Base-by-base conservation (phyloP, 2,797 vertebrate species). In the Muscicapa comitata region DNA sequence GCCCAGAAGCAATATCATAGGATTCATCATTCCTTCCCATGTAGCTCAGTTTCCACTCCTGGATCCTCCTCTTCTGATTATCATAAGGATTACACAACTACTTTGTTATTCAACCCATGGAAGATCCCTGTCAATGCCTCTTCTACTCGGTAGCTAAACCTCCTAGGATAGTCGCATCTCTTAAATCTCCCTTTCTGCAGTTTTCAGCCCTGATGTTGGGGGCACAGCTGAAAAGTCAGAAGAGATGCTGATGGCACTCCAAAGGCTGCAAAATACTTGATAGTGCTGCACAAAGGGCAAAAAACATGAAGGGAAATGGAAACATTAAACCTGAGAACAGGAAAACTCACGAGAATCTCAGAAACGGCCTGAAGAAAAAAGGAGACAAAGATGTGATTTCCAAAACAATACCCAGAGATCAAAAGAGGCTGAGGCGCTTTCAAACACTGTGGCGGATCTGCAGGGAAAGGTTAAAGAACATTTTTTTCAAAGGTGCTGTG, bases 261-360 rank as follows among this genome's bases (percentile, higher is more conserved):
- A 31, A 59, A 73, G 40, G n/a, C 73, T 86, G 74, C 62, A 73
- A 59, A 90, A 78, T 73, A 83, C 50, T 57, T 70, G 35, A 33
- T 83, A 43, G 15, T 55, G 68, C 71, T 93, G 28, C 47, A 38
- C 33, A n/a, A 35, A 50, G 43, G 54, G 38, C 67, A 51, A 72
- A 72, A 48, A 86, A 45, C 14, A 2, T 23, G 58, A 94, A 96
- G 63, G 86, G 91, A 94, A 95, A 40, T 95, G 94, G 94, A 96
- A 96, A 95, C 87, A 35, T 50, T 89, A 71, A 83, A 85, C 48
- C 74, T 24, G 79, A 95, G 79, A 72, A 95, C 40, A 85, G 78
- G 81, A 89, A 87, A 94, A 71, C 51, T 96, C 61, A 63, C 0
- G 2, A 94, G 81, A 88, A 63, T 77, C 8, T 77, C 70, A 88